These are phyloP conservation scores for Dasypolia templi DNA, from an alignment of 2,888 invertebrate species.

Conservation along the genomic window DNA sequence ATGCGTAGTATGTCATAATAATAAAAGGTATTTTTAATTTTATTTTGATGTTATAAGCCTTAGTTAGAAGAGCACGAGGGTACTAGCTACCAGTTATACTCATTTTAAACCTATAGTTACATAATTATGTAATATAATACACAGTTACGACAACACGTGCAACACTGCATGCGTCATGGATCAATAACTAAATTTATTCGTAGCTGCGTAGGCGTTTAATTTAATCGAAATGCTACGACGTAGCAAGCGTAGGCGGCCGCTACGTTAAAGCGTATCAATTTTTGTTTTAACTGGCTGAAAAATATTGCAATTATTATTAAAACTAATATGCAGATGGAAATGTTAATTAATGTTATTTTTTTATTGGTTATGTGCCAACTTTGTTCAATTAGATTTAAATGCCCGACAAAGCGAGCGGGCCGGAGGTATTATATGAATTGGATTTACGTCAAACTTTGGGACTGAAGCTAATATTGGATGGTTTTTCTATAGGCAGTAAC, in stretches of 20 bases:
- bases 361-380: background rate
- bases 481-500: background rate
- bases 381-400: background rate
- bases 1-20: background rate
- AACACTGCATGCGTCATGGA: background rate
- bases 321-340: background rate
- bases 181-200: background rate
- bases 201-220: conserved; percentile 41
- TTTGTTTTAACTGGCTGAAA: background rate
- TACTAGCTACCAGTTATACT: background rate
- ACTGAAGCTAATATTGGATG: too few relatives aligned
- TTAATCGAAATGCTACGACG: conserved; percentile 48
- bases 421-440: background rate
- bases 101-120: background rate
- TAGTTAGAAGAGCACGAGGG: too few relatives aligned
- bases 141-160: background rate
- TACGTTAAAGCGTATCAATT: conserved; percentile 34
- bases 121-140: background rate
- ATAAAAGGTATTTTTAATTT: background rate
- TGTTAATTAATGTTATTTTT: background rate
- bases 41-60: too few relatives aligned
- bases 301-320: background rate
- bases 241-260: conserved; percentile 48
- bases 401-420: background rate
- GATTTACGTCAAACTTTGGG: background rate